Evolutionary conservation across 1,140 invertebrate genomes (phyloP), one percentile per base, ranked within the genome.

Genomic region (Drosophila persimilis): DNA sequence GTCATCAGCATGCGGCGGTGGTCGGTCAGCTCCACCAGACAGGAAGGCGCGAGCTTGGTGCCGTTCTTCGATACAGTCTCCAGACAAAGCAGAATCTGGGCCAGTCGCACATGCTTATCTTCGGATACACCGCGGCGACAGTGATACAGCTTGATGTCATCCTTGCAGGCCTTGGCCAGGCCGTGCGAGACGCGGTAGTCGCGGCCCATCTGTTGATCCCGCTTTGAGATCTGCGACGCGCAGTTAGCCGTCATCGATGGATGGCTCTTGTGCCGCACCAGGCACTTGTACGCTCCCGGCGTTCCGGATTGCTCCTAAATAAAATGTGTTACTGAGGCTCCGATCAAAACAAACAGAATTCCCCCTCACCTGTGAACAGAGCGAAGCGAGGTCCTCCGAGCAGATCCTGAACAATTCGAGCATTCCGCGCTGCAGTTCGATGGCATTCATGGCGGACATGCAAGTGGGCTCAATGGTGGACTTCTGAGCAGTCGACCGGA

Each of bases 121-220:
- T 96, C 94, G 4, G 95, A 95, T 0, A 95, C 94, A 61, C 94
- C 93, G 92, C 95, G 94, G 24, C 95, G 92, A 92, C 96, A 95
- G 55, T 95, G 95, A 89, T 97, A 95, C 61, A 93, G 94, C 81
- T 95, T 95, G 35, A 99, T 98, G 89, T 99, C 98, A 59, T 97
- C 95, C 81, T 95, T 95, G 90, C 98, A 99, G 13, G 97, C 95
- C 90, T 95, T 95, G 11, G 96, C 96, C 44, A 99, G 92, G 2
- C 97, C 96, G 91, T 96, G 96, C 74, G 97, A 97, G 4, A 98
- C 95, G 92, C 95, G 96, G 84, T 98, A 99, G 92, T 99, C 98
- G 86, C 96, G 95, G 8, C 96, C 95, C 80, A 99, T 96, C 45
- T 98, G 92, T 90, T 95, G 95, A 91, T 99, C 97, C 53, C 97